phyloP scores from a whole-genome alignment of 2,113 vertebrate genomes.

The Elgaria multicarinata region DNA sequence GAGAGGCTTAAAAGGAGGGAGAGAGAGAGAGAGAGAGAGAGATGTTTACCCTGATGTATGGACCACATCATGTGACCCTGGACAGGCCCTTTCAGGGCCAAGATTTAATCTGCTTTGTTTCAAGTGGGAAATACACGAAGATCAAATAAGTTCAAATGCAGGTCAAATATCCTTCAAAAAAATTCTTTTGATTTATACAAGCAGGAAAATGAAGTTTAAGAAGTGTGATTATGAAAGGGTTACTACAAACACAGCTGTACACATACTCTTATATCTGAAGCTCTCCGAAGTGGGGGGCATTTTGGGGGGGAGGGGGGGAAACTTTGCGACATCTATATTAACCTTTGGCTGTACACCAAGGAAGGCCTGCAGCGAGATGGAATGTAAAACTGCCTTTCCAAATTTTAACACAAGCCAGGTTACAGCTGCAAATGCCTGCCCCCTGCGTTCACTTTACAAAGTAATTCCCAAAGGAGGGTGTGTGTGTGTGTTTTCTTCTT shows the following conservation, averaged over 20 bases:
- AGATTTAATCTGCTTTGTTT: conserved; percentile 73
- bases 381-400: conserved; percentile 88
- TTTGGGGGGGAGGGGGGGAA: conserved; percentile 66
- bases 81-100: conserved; percentile 66
- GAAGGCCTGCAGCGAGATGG: conserved; percentile 86
- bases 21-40: neutral
- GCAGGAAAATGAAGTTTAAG: conserved; percentile 79
- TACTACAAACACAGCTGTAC: conserved; percentile 83
- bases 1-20: neutral
- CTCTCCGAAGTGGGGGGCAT: conserved; percentile 64
- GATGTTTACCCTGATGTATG: conserved; percentile 39
- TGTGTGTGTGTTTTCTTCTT: conserved; percentile 45
- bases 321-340: conserved; percentile 96
- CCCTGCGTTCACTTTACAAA: conserved; percentile 75
- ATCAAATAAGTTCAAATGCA: conserved; percentile 81
- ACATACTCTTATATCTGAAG: conserved; percentile 71
- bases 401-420: conserved; percentile 86
- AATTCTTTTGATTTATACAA: conserved; percentile 80
- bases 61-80: conserved; percentile 56
- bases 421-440: conserved; percentile 83
- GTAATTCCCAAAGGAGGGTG: conserved; percentile 79
- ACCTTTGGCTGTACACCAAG: conserved; percentile 88
- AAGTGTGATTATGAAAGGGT: conserved; percentile 81
- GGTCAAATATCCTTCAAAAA: conserved; percentile 80
- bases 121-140: conserved; percentile 74